Evolutionary conservation across 2,888 invertebrate genomes (phyloP).

Genomic region (Empis stercorea): DNA sequence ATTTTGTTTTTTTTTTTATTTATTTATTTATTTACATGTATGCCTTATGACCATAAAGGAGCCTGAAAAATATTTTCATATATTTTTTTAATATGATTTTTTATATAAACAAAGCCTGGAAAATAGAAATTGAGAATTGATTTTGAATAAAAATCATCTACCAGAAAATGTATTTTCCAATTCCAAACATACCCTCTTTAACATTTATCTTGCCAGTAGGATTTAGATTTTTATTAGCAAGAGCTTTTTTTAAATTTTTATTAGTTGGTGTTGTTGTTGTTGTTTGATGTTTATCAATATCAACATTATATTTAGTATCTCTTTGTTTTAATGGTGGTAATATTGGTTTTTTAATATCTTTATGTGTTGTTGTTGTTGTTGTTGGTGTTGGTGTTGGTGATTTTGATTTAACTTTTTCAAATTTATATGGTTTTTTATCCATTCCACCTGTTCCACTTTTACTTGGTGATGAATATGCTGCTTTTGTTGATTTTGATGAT

Average conservation of each 20-base stretch:
- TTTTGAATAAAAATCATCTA: conserved; percentile 37
- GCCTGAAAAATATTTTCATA: conserved; percentile 38
- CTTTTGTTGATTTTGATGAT: conserved; percentile 20
- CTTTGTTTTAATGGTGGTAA: neutral
- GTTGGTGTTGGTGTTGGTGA: neutral
- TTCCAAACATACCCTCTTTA: conserved; percentile 68
- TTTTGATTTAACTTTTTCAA: neutral
- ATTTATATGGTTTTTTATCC: conserved; percentile 6
- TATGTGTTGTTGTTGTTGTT: neutral
- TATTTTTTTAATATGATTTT: conserved; percentile 37
- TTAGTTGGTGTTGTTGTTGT: conserved; percentile 5
- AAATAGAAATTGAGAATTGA: conserved; percentile 14
- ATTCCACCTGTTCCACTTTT: conserved; percentile 1
- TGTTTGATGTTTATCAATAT: neutral
- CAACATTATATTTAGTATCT: neutral
- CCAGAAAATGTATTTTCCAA: conserved; percentile 74
- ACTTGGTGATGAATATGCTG: conserved; percentile 21
- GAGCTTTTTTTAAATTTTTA: conserved; percentile 29
- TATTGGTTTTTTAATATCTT: conserved; percentile 9
- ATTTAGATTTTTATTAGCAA: conserved; percentile 38
- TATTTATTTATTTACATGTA: no score
- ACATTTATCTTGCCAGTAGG: conserved; percentile 29
- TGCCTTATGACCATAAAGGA: conserved; percentile 31
- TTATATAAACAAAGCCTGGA: conserved; percentile 37
- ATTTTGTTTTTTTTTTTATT: no score